Evolutionary conservation across 1,140 invertebrate genomes (phyloP).

Genomic region (Leguminivora glycinivorella): DNA sequence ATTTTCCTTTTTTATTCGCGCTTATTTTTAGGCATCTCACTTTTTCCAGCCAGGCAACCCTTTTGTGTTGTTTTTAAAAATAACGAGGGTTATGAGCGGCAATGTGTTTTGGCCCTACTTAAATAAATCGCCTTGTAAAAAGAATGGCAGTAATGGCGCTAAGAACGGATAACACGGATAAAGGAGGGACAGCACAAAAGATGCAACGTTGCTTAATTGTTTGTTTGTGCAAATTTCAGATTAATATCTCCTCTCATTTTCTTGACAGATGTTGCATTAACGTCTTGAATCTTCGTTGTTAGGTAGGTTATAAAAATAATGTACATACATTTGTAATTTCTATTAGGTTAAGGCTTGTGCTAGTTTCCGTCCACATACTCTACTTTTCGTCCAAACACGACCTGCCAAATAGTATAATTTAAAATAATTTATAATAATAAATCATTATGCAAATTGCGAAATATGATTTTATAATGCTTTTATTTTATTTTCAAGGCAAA

Average conservation of each 20-base stretch:
- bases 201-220: slow-evolving; percentile 58
- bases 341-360: too few relatives aligned
- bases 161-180: slow-evolving; percentile 40
- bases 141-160: slow-evolving; percentile 48
- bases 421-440: too few relatives aligned
- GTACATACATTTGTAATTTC: too few relatives aligned
- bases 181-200: slow-evolving; percentile 48
- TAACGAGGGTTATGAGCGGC: slow-evolving; percentile 51
- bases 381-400: too few relatives aligned
- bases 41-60: slow-evolving; percentile 35
- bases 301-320: background rate
- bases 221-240: slow-evolving; percentile 44
- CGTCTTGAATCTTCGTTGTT: background rate
- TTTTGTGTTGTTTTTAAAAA: slow-evolving; percentile 52
- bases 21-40: slow-evolving; percentile 31
- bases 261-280: background rate
- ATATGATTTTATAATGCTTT: too few relatives aligned
- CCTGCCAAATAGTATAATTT: too few relatives aligned
- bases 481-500: too few relatives aligned
- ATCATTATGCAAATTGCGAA: too few relatives aligned
- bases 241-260: slow-evolving; percentile 37
- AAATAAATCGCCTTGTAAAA: slow-evolving; percentile 64
- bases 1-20: slow-evolving; percentile 44
- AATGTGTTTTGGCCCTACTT: slow-evolving; percentile 53
- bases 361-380: too few relatives aligned